Conservation (phyloP, 2,113 vertebrate species). For the Capricornis sumatraensis region DNA sequence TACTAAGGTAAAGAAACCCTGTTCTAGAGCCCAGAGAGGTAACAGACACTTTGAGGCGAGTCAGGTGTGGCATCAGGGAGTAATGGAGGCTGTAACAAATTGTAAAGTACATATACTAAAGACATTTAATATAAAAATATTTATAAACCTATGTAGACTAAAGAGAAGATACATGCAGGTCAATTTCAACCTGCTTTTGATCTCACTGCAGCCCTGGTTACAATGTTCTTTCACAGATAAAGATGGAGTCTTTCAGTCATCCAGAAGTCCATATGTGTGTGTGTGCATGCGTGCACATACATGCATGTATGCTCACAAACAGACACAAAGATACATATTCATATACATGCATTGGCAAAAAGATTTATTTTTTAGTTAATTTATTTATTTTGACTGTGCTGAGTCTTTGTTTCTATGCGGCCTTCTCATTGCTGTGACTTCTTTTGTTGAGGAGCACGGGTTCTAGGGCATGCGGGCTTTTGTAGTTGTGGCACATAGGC, state of each 20-base stretch:
- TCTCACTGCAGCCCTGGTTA: not conserved
- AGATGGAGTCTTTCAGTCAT: not conserved
- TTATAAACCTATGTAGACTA: not conserved
- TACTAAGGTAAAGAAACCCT: not conserved
- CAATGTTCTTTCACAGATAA: not conserved
- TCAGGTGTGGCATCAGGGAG: not conserved
- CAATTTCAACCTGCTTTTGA: not conserved
- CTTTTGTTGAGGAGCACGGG: not conserved
- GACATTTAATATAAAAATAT: not conserved
- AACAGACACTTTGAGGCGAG: not conserved
- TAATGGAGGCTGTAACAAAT: not conserved
- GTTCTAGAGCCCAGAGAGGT: not conserved
- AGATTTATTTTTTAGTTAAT: not conserved
- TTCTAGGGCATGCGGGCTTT: not conserved
- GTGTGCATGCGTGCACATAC: not conserved
- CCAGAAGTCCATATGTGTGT: not conserved
- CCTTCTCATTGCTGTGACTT: not conserved
- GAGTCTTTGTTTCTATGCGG: rapidly evolving
- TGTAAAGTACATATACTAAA: not conserved
- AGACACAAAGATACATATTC: not conserved
- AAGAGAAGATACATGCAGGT: not conserved
- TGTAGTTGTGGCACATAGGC: not conserved
- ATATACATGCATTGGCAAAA: not conserved
- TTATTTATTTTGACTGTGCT: not conserved
- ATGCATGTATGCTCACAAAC: not conserved